These are phyloP conservation scores for Creontiades dilutus DNA, from an alignment of 2,888 invertebrate genomes.

Conservation along the genomic window DNA sequence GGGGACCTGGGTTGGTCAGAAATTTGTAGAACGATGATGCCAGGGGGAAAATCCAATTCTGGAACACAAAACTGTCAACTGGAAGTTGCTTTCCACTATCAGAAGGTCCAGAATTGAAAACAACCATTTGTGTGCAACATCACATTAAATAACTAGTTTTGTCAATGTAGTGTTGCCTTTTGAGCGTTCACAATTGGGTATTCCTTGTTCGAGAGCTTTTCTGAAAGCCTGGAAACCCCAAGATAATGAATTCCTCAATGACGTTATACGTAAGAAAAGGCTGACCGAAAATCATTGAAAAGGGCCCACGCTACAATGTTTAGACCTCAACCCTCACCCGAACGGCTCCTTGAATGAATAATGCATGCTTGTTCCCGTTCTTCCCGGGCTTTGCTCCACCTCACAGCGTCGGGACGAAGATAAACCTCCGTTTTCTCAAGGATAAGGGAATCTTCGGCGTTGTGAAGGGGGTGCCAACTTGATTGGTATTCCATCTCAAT, in stretches of 20 bases:
- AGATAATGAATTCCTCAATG: conserved; percentile 7
- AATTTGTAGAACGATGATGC: too few species aligned
- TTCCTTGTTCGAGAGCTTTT: too few species aligned
- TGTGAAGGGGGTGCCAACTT: background rate
- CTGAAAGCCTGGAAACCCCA: background rate
- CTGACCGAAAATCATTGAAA: conserved; percentile 25
- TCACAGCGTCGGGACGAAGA: background rate
- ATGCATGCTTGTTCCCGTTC: conserved; percentile 22
- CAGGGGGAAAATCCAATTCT: too few species aligned
- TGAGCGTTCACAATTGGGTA: too few species aligned
- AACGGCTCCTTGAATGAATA: conserved; percentile 23
- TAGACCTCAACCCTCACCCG: conserved; percentile 27
- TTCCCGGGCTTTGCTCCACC: conserved; percentile 12
- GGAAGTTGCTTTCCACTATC: too few species aligned
- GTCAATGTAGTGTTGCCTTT: too few species aligned
- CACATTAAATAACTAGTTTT: too few species aligned
- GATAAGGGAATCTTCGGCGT: conserved; percentile 32
- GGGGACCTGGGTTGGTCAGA: too few species aligned
- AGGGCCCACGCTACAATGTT: background rate
- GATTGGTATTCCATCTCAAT: conserved; percentile 29
- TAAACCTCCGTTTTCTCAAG: conserved; percentile 27
- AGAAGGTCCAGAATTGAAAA: too few species aligned
- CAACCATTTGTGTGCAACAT: too few species aligned
- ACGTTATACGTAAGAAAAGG: background rate
- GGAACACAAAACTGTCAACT: too few species aligned